Base-by-base conservation (phyloP, 2,113 vertebrate genomes). In the Marmota flaviventris region DNA sequence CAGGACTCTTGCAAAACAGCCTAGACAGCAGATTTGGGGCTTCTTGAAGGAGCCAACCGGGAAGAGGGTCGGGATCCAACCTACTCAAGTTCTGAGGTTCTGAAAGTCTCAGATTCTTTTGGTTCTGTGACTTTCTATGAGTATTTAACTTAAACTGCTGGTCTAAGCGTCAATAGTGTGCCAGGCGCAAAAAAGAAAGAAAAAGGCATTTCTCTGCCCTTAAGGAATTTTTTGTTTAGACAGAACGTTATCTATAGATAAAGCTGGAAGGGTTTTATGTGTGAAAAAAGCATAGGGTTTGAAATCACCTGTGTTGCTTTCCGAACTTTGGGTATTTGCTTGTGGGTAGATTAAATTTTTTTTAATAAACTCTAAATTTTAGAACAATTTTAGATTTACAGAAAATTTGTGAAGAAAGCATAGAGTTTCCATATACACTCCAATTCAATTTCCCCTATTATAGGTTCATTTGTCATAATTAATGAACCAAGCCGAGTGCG, bases 141-240 rank as follows among this genome's bases (percentile, higher is more conserved):
- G n/a, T 75, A 86, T 22, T 45, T 91, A 89, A 82, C 37, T 65
- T 78, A 96, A 90, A 39, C 34, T 78, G 48, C 56, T 27, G 25
- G 37, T n/a, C 69, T 96, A 51, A 83, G 51, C 5, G 8, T 29
- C 73, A 73, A 1, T 67, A 34, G 37, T 81, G 39, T 70, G 12
- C 39, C 75, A 70, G 32, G 48, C 13, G 6, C 37, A 65, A 56
- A 63, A 58, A 67, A 27, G 14, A 76, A 42, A 12, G 0, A 17
- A 42, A 72, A 25, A 89, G 8, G 12, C 17, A 16, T 58, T 75
- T 42, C 14, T 88, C 32, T 91, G 51, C 10, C 53, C 25, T 45
- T 72, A 95, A 81, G 56, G 61, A 81, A 92, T 42, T 82, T 56
- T 72, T 65, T 89, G n/a, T 85, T 94, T 75, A 86, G 17, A 56